A percentile compares a stretch with the other conserved stretches of the same genome.
phyloP scores from a whole-genome alignment of 2,113 vertebrate species.

The Gambusia affinis region DNA sequence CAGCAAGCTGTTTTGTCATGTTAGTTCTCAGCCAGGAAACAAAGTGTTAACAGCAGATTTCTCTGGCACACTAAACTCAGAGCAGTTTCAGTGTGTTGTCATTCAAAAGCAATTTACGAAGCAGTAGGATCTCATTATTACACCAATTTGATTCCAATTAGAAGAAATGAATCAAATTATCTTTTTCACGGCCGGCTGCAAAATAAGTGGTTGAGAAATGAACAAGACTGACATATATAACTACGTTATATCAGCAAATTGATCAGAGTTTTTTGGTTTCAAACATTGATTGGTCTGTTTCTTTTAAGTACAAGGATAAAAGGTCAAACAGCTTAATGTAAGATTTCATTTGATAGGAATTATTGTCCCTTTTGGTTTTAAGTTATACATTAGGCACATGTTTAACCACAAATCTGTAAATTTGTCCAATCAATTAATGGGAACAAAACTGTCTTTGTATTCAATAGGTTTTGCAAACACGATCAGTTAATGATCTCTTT shows the following conservation, averaged over 20 bases:
- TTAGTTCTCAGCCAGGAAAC: conserved; percentile 24
- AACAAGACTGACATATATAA: conserved; percentile 44
- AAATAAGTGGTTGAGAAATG: conserved; percentile 49
- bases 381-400: not conserved
- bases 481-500: conserved; percentile 9
- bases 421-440: not conserved
- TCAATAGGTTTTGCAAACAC: not conserved
- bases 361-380: conserved; percentile 3
- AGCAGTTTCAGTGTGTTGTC: conserved; percentile 52
- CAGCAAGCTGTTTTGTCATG: conserved; percentile 16
- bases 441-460: not conserved
- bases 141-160: conserved; percentile 76
- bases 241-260: conserved; percentile 46
- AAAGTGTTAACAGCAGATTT: conserved; percentile 53
- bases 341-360: not conserved
- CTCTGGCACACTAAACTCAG: conserved; percentile 26
- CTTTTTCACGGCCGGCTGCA: conserved; percentile 61
- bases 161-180: conserved; percentile 69
- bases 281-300: conserved; percentile 18
- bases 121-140: conserved; percentile 71
- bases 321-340: conserved; percentile 47
- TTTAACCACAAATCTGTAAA: conserved; percentile 3
- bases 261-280: conserved; percentile 18
- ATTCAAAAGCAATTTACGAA: conserved; percentile 68
- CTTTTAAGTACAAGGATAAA: conserved; percentile 19